phyloP scores from a whole-genome alignment of 2,888 invertebrate genomes.

The Alsophila aescularia region DNA sequence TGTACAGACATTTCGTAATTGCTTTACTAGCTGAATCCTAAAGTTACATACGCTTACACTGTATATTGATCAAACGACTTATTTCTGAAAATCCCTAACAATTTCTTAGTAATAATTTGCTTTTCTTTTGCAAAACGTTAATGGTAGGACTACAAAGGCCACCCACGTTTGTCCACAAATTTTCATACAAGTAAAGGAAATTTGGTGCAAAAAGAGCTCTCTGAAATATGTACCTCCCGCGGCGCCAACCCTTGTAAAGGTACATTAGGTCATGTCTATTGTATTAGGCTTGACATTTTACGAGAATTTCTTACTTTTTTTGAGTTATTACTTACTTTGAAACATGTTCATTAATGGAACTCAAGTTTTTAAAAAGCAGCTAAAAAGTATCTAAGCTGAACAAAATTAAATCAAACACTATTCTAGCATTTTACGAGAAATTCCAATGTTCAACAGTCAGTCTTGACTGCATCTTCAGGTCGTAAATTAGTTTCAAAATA shows the following conservation, averaged over 20 bases:
- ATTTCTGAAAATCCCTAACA: no score
- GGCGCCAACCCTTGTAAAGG: conserved; percentile 35
- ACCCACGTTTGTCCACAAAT: conserved; percentile 23
- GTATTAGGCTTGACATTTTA: conserved; percentile 23
- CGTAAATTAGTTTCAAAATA: no score
- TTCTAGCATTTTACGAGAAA: no score
- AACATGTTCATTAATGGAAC: conserved; percentile 1
- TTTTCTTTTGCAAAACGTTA: neutral
- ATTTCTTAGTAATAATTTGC: no score
- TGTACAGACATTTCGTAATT: no score
- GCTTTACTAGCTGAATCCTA: no score
- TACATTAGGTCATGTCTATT: conserved; percentile 13
- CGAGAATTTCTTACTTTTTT: conserved; percentile 14
- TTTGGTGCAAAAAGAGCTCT: conserved; percentile 33
- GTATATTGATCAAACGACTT: no score
- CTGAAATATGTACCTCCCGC: conserved; percentile 41
- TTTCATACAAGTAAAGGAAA: conserved; percentile 18
- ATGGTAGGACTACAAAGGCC: conserved; percentile 10
- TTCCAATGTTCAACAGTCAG: no score
- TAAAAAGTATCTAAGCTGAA: no score
- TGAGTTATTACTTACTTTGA: conserved; percentile 4
- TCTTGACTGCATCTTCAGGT: no score
- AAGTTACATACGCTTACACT: no score
- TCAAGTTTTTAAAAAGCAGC: neutral
- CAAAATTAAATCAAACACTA: no score